These are phyloP conservation scores for Dyspetes luteomarginatus DNA, from an alignment of 2,888 invertebrate species.

Conservation along the genomic window DNA sequence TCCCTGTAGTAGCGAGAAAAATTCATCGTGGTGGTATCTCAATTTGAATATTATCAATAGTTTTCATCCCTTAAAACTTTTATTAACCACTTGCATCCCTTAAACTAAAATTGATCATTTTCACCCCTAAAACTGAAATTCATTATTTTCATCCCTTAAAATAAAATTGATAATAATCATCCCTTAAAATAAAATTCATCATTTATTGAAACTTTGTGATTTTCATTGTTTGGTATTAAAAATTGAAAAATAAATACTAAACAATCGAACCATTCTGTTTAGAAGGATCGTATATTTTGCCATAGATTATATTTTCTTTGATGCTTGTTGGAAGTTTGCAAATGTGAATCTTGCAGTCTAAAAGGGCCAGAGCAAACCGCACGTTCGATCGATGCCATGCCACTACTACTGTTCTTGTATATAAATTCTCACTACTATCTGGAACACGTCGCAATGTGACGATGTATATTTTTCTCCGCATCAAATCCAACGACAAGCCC, in stretches of 20 bases:
- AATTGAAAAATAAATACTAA: background rate
- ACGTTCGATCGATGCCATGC: slow-evolving; percentile 55
- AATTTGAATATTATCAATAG: background rate
- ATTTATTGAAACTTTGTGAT: background rate
- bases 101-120: background rate
- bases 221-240: background rate
- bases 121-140: background rate
- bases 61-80: background rate
- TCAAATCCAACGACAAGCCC: background rate
- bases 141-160: background rate
- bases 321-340: slow-evolving; percentile 11
- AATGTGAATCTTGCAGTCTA: slow-evolving; percentile 44
- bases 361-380: slow-evolving; percentile 15
- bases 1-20: background rate
- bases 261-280: background rate
- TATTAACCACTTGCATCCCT: background rate
- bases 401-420: slow-evolving; percentile 1
- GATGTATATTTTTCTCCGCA: background rate
- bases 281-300: background rate
- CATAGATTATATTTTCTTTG: background rate
- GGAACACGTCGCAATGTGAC: slow-evolving; percentile 26
- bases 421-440: slow-evolving; percentile 13
- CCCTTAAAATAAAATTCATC: background rate
- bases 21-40: background rate
- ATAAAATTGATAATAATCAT: background rate